Conservation (phyloP, 2,888 invertebrate species). For the Proisotoma minuta region DNA sequence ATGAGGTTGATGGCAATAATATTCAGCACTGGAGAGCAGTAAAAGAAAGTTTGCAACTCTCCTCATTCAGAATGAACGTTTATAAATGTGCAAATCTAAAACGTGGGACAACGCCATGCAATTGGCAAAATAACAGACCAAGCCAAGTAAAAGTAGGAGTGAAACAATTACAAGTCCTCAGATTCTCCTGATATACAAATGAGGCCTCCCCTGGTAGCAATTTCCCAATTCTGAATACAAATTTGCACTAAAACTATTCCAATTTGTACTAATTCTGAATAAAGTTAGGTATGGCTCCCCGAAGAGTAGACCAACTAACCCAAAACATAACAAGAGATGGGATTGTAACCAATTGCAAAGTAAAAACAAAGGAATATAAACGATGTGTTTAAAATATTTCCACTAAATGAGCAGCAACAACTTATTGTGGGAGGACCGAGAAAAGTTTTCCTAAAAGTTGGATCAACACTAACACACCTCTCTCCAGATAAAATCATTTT, state of each 20-base stretch:
- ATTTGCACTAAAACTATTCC: slow-evolving; percentile 6
- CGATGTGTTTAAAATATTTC: no score
- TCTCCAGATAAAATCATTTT: no score
- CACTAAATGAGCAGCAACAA: no score
- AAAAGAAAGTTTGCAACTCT: neutral
- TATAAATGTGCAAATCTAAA: neutral
- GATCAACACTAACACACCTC: neutral
- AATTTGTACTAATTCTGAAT: neutral
- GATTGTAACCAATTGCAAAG: no score
- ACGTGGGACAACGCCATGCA: neutral
- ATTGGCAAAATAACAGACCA: no score
- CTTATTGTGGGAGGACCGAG: no score
- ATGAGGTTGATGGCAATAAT: slow-evolving; percentile 1
- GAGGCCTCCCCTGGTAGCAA: slow-evolving; percentile 1
- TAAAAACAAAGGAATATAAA: no score
- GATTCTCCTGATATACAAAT: slow-evolving; percentile 2
- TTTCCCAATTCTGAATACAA: slow-evolving; percentile 4
- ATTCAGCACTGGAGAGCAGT: neutral
- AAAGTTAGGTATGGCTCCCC: neutral
- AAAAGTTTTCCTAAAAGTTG: no score
- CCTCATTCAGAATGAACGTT: neutral
- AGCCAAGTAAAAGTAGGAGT: no score
- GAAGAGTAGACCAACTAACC: neutral
- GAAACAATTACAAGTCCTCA: slow-evolving; percentile 4
- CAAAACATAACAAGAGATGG: neutral